Base-by-base conservation (phyloP, 2,113 vertebrate genomes). In the Sinocyclocheilus anophthalmus region DNA sequence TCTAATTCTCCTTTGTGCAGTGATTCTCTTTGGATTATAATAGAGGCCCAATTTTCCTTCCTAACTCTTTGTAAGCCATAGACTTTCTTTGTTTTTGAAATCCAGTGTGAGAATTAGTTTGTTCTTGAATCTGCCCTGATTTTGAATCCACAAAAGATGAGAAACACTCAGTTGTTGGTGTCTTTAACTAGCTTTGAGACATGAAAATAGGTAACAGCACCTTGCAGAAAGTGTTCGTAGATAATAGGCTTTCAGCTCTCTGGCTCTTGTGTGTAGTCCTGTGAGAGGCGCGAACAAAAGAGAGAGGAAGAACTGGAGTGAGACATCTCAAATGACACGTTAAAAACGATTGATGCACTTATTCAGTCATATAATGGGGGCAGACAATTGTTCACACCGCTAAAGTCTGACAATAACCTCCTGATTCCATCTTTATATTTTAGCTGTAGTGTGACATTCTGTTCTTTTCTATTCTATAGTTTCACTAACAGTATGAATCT, bases 291-390 rank as follows among this genome's bases (percentile, higher is more conserved):
- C 11, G 6, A 80, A 80, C 57, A 80, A 61, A 63, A n/a, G 53
- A 80, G 12, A 80, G 77, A 63, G 33, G 77, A 63, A 63, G 57
- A 63, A 80, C 22, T 39, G 57, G 77, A 80, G 55, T 42, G 13
- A 78, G 26, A 78, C n/a, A 50, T 77, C 26, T 26, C 30, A 79
- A 79, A 59, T 59, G 33, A 79, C 55, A 80, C 77, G 42, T 80
- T 80, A 33, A 14, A 61, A 39, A 80, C 22, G 53, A 57, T 10
- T 69, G 80, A 87, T 59, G 53, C 18, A 13, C 16, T 78, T 9
- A 18, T 39, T 39, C 76, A 37, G n/a, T 76, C 48, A 14, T 53
- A 6, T 37, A 22, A 79, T 6, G 22, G 30, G 5, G 33, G 6
- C 30, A 59, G 22, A 80, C 20, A 42, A n/a, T 3, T 79, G 30